These are phyloP conservation scores for Numida meleagris DNA, from an alignment of 2,113 vertebrate genomes.

Conservation along the genomic window DNA sequence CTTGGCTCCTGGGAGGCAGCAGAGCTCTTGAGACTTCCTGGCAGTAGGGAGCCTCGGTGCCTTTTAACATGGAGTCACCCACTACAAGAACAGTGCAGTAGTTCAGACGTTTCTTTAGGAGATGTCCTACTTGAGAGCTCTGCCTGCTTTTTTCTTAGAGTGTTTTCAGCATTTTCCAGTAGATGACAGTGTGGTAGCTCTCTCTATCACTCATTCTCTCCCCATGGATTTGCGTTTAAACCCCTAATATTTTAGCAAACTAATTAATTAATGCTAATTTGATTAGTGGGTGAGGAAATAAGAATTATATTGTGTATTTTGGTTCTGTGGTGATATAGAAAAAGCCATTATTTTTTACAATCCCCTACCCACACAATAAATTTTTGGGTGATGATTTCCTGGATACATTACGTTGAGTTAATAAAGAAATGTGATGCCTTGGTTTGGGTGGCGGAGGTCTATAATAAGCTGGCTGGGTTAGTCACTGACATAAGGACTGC, in stretches of 20 bases:
- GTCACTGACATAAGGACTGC: background rate
- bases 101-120: background rate
- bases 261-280: background rate
- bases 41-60: too few species aligned
- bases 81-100: background rate
- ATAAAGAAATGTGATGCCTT: background rate
- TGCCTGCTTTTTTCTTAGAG: background rate
- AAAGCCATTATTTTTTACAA: background rate
- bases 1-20: too few species aligned
- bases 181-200: background rate
- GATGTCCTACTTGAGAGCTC: background rate
- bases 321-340: background rate
- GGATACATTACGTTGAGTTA: slow-evolving; percentile 15
- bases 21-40: too few species aligned
- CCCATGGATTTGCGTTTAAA: background rate
- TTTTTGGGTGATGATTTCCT: slow-evolving; percentile 50
- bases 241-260: background rate
- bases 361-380: background rate
- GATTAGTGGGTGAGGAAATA: background rate
- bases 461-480: background rate
- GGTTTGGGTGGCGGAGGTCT: background rate
- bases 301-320: background rate
- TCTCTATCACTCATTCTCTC: background rate
- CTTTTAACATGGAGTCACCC: too few species aligned
- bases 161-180: background rate